These are phyloP conservation scores for Tarsius wallacei DNA, from an alignment of 2,797 vertebrate genomes.

Conservation along the genomic window DNA sequence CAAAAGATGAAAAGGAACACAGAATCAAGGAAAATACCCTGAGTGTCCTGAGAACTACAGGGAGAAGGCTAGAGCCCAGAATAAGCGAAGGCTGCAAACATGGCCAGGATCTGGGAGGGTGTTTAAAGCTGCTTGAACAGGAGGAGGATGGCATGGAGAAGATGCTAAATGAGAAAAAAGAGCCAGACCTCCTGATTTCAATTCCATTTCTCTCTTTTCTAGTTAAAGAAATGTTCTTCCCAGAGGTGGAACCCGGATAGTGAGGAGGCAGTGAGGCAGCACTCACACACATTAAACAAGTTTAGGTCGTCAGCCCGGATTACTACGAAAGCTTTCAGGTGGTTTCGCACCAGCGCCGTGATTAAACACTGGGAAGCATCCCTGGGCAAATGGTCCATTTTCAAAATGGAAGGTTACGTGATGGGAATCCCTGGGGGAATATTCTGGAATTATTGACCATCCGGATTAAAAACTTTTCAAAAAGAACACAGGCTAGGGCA, in stretches of 20 bases:
- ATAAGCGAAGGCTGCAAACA: too few relatives aligned
- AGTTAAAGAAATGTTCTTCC: not conserved
- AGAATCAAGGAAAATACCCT: not conserved
- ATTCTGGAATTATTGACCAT: not conserved
- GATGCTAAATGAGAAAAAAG: not conserved
- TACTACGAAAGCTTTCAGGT: too few relatives aligned
- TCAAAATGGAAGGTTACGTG: not conserved
- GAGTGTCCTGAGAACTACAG: not conserved
- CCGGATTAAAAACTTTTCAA: not conserved
- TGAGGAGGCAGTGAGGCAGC: not conserved
- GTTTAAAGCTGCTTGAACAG: not conserved
- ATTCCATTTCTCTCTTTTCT: not conserved
- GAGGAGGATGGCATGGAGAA: not conserved
- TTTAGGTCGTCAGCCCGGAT: not conserved
- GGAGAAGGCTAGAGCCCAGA: not conserved
- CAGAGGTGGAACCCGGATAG: not conserved
- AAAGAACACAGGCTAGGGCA: not conserved
- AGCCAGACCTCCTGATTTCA: not conserved
- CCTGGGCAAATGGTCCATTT: not conserved
- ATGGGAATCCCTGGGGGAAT: not conserved
- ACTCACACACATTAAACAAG: not conserved
- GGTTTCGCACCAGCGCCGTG: not conserved
- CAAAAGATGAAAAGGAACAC: not conserved
- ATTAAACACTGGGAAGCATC: not conserved
- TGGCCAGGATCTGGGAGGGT: not conserved